Evolutionary conservation across 2,113 vertebrate genomes (phyloP).

Genomic region (Triplophysa dalaica): DNA sequence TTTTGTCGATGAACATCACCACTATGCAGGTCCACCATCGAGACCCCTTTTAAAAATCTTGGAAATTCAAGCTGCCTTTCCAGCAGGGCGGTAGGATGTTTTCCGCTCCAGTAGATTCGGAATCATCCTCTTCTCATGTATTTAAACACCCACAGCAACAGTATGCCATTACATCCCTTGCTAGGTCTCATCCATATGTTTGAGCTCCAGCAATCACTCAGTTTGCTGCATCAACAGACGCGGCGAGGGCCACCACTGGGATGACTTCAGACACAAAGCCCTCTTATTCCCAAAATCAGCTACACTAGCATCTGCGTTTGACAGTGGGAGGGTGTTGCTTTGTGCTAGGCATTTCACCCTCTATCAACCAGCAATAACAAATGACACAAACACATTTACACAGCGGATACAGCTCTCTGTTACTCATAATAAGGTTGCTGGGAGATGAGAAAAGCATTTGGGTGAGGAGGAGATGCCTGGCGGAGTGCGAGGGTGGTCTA

Average conservation of each 20-base stretch:
- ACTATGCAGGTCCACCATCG: no score
- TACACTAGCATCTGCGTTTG: constrained; percentile 20
- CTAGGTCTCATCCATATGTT: constrained; percentile 48
- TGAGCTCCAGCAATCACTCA: constrained; percentile 44
- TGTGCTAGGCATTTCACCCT: constrained; percentile 26
- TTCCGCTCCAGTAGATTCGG: not conserved
- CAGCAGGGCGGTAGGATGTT: not conserved
- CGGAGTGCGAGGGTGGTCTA: constrained; percentile 1
- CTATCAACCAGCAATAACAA: constrained; percentile 25
- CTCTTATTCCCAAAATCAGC: constrained; percentile 38
- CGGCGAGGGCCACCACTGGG: constrained; percentile 45
- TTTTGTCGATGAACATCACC: no score
- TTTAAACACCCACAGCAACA: not conserved
- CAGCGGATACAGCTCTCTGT: not conserved
- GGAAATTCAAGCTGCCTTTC: no score
- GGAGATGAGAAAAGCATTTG: not conserved
- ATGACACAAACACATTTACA: constrained; percentile 29
- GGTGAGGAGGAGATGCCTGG: constrained; percentile 6
- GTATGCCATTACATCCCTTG: not conserved
- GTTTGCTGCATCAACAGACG: constrained; percentile 52
- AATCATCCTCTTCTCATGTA: not conserved
- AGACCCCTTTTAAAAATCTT: no score
- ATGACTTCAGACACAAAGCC: constrained; percentile 22
- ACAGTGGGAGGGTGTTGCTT: not conserved
- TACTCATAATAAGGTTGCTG: constrained; percentile 33